Evolutionary conservation across 2,113 vertebrate genomes (phyloP).

Genomic region (Gopherus flavomarginatus): DNA sequence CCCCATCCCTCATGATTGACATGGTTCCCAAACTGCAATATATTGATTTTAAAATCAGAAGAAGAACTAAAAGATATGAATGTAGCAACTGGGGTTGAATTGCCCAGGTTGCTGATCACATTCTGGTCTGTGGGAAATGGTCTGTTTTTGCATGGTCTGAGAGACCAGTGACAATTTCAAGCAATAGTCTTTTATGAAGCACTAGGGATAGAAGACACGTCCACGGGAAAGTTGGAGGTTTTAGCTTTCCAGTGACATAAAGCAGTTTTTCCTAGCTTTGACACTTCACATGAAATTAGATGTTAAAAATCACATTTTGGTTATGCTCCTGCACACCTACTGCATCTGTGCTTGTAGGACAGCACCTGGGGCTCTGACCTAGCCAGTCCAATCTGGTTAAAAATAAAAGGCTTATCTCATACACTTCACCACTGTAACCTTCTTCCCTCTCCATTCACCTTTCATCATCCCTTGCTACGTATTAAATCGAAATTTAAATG

Average conservation of each 20-base stretch:
- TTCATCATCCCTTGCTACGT: not conserved
- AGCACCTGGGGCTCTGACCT: not conserved
- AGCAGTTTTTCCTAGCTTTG: not conserved
- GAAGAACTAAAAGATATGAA: not conserved
- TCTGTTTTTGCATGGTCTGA: not conserved
- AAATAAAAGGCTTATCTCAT: not conserved
- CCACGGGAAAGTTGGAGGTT: rapidly evolving
- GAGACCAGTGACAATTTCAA: not conserved
- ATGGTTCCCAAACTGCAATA: not conserved
- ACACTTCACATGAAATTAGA: not conserved
- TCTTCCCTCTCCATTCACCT: not conserved
- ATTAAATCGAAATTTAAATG: not conserved
- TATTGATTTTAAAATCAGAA: not conserved
- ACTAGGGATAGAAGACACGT: not conserved
- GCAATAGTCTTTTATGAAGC: not conserved
- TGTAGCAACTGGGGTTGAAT: not conserved
- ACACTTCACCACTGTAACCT: not conserved
- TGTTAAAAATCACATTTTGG: not conserved
- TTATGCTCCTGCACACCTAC: not conserved
- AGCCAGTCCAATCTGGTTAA: not conserved
- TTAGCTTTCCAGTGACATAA: not conserved
- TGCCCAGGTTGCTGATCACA: not conserved
- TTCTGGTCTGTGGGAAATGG: not conserved
- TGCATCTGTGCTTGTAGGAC: not conserved
- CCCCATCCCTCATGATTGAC: not conserved